Base-by-base conservation (phyloP, 2,113 vertebrate species). In the Climacteris rufus region DNA sequence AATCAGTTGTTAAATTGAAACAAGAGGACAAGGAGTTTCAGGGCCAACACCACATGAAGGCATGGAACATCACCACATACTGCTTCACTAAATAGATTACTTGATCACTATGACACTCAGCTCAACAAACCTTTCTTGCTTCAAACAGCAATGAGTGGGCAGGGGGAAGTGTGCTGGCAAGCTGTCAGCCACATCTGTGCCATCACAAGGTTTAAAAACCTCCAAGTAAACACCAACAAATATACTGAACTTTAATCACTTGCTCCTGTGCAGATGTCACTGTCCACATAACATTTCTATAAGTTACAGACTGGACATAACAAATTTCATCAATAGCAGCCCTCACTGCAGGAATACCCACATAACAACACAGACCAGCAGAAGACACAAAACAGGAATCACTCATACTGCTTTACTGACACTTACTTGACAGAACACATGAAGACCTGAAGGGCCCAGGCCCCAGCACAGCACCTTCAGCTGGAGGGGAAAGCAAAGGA, bases 141-240 rank as follows among this genome's bases (percentile, higher is more conserved):
- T 42, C 33, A 56, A 83, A 89, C 21, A 80, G 25, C 10, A 16
- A 11, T 0, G 0, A 10, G 9, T 25, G 22, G 5, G 8, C 6
- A 1, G 1, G 5, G 19, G 33, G 50, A 28, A 31, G 16, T 14
- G 0, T 20, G 16, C n/a, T 64, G 16, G 12, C 31, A 37, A 83
- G 68, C 39, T 1, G 0, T 33, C 27, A 78, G 44, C 27, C 17
- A 39, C 15, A 42, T n/a, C 50, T 33, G 42, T 17, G 27, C 52
- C 40, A 44, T 24, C 7, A 33, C 14, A 42, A 27, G 22, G 23
- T 68, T 75, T 49, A 24, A 65, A 84, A 88, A 11, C 15, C 57
- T 61, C 12, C 23, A 75, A 30, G 31, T n/a, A 63, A 83, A 74
- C 66, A 68, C 14, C 31, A 71, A 33, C 11, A 65, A 77, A n/a